A percentile compares a stretch with the other conserved stretches of the same genome.
These are phyloP conservation scores for Calameuta pallipes DNA, from an alignment of 2,888 invertebrate species.

Conservation along the genomic window DNA sequence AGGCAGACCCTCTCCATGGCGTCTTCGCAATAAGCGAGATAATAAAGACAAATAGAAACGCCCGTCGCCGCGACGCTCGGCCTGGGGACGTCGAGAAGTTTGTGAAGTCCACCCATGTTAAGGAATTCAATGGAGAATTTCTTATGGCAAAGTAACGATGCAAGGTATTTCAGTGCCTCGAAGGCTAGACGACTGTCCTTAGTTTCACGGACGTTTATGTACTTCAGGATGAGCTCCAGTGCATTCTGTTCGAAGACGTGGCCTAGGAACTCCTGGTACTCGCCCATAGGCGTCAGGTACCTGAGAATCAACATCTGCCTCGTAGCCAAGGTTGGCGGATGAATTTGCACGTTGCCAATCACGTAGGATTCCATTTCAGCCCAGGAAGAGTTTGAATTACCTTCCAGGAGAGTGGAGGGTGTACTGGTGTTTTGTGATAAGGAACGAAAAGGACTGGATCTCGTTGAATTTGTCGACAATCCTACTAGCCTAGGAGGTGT, in stretches of 20 bases:
- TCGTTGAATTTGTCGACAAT: conserved; percentile 24
- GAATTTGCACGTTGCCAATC: conserved; percentile 89
- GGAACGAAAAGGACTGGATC: conserved; percentile 29
- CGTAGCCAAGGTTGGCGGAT: conserved; percentile 89
- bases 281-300: conserved; percentile 96
- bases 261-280: conserved; percentile 96
- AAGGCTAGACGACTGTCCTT: conserved; percentile 93
- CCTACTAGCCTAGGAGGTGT: conserved; percentile 28
- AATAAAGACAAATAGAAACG: conserved; percentile 95
- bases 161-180: conserved; percentile 95
- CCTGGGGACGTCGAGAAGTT: conserved; percentile 88
- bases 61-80: conserved; percentile 97
- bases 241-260: conserved; percentile 95
- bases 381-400: conserved; percentile 84
- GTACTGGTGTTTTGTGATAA: conserved; percentile 27
- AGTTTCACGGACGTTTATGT: conserved; percentile 89
- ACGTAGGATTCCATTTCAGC: conserved; percentile 90
- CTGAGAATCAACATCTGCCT: conserved; percentile 92
- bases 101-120: conserved; percentile 85
- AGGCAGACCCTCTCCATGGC: conserved; percentile 96
- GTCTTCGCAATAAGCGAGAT: conserved; percentile 96
- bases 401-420: conserved; percentile 44
- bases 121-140: conserved; percentile 98
- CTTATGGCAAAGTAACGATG: conserved; percentile 95
- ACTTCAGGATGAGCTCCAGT: conserved; percentile 88